Evolutionary conservation across 2,888 invertebrate genomes (phyloP).

Genomic region (Drosophila acutilabella): DNA sequence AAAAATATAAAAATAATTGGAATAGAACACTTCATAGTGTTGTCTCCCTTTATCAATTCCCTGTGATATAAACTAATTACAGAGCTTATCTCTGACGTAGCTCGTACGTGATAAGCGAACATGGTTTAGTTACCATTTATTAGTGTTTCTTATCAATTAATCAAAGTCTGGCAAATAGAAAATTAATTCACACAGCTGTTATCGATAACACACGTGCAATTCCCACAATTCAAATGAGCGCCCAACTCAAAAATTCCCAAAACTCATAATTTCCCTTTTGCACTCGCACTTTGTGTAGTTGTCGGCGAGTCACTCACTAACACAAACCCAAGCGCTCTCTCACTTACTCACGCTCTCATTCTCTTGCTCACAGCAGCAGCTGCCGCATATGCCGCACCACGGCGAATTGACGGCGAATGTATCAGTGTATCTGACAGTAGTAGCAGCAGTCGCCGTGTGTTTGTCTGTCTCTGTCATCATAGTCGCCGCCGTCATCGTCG

Average conservation of each 20-base stretch:
- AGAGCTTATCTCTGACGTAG: slow-evolving; percentile 22
- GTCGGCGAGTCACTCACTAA: slow-evolving; percentile 51
- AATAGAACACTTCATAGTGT: background rate
- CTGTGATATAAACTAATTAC: slow-evolving; percentile 20
- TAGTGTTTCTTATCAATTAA: background rate
- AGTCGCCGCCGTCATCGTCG: slow-evolving; percentile 64
- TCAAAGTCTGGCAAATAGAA: background rate
- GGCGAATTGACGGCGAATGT: slow-evolving; percentile 74
- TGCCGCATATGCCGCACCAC: slow-evolving; percentile 66
- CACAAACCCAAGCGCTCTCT: slow-evolving; percentile 27
- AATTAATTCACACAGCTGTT: slow-evolving; percentile 12
- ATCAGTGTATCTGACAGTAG: slow-evolving; percentile 64
- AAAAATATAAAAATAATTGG: background rate
- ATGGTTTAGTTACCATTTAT: background rate
- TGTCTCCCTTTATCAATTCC: background rate
- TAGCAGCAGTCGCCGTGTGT: slow-evolving; percentile 56
- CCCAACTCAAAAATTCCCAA: slow-evolving; percentile 41
- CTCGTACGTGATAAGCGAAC: slow-evolving; percentile 2
- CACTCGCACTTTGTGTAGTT: slow-evolving; percentile 58
- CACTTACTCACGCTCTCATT: slow-evolving; percentile 33
- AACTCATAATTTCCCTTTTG: slow-evolving; percentile 61
- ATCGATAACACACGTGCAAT: slow-evolving; percentile 26
- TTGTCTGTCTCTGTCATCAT: slow-evolving; percentile 70
- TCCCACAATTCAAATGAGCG: slow-evolving; percentile 53
- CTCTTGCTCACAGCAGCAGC: slow-evolving; percentile 51